Conservation (phyloP, 2,113 vertebrate genomes). For the Craseonycteris thonglongyai region DNA sequence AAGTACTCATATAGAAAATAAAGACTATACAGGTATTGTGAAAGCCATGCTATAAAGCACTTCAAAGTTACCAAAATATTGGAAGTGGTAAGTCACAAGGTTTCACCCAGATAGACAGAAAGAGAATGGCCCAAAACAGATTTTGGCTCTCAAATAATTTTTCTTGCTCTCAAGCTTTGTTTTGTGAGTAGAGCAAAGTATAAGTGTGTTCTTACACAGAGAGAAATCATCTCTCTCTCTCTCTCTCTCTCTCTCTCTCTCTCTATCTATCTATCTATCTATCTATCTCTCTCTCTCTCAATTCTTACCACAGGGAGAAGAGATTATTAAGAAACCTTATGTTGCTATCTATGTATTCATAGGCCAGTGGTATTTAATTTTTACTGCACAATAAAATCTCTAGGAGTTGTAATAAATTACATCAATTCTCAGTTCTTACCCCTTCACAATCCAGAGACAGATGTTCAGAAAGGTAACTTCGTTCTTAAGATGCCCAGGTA, state of each 20-base stretch:
- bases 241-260: not conserved
- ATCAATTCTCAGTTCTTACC: not conserved
- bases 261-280: not conserved
- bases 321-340: not conserved
- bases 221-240: not conserved
- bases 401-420: not conserved
- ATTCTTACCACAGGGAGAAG: not conserved
- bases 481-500: not conserved
- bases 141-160: not conserved
- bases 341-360: not conserved
- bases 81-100: not conserved
- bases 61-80: not conserved
- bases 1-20: not conserved
- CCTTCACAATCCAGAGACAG: fast-evolving
- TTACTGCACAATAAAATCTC: not conserved
- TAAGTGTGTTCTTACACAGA: not conserved
- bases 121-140: not conserved
- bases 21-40: not conserved
- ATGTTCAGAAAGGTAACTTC: not conserved
- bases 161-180: not conserved
- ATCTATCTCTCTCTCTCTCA: not conserved
- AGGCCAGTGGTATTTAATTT: not conserved
- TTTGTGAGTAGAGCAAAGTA: not conserved
- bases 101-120: not conserved
- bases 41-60: not conserved